A percentile compares a stretch with the other conserved stretches of the same genome.
phyloP scores from a whole-genome alignment of 2,113 vertebrate genomes.

The Oncorhynchus mykiss region DNA sequence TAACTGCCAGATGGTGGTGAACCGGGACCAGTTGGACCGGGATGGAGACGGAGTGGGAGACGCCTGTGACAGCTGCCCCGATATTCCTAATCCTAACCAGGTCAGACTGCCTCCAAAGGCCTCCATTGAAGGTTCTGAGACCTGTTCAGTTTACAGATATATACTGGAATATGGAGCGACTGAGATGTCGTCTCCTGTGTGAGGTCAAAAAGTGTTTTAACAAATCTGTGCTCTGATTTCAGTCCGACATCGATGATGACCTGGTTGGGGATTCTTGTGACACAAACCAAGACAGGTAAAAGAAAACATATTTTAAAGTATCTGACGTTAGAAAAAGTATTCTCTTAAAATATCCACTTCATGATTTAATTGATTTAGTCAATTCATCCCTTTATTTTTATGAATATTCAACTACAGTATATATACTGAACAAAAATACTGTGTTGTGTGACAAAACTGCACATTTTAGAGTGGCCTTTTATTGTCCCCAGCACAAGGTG shows the following conservation, averaged over 20 bases:
- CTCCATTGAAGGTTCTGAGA: neutral
- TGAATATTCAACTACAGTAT: no score
- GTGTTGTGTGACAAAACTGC: no score
- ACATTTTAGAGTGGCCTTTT: no score
- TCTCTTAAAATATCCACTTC: neutral
- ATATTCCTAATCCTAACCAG: slow-evolving; percentile 95
- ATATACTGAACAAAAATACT: no score
- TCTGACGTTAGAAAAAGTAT: neutral
- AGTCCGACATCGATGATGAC: slow-evolving; percentile 93
- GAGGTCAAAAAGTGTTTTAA: neutral
- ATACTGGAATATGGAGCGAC: neutral
- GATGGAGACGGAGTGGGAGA: slow-evolving; percentile 95
- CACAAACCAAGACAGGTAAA: slow-evolving; percentile 97
- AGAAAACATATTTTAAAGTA: no score
- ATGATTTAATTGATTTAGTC: neutral
- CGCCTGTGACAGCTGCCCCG: slow-evolving; percentile 94
- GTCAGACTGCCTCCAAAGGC: slow-evolving; percentile 61
- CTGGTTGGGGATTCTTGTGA: slow-evolving; percentile 97
- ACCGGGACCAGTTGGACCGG: slow-evolving; percentile 84
- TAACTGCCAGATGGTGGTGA: slow-evolving; percentile 90
- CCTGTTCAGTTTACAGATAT: neutral
- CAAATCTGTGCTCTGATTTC: slow-evolving; percentile 56
- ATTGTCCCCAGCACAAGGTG: no score
- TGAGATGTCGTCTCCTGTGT: neutral
- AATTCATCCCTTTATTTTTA: no score